phyloP scores from a whole-genome alignment of 2,113 vertebrate species.

The Brevimyrus niger region DNA sequence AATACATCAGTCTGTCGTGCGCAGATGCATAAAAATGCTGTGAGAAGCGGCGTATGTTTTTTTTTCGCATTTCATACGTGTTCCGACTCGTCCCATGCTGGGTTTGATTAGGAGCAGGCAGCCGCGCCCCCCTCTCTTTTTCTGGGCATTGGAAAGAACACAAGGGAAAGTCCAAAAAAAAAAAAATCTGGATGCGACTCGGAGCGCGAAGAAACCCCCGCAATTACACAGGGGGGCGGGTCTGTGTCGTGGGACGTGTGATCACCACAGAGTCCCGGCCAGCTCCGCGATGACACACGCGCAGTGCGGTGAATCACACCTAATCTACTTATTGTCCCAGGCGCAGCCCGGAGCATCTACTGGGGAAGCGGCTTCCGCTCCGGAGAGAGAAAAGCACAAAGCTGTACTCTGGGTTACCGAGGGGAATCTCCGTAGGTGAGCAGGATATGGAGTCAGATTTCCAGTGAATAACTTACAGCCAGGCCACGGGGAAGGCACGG shows the following conservation, averaged over 20 bases:
- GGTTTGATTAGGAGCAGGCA: neutral
- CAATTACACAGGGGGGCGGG: neutral
- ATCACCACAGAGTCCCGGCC: neutral
- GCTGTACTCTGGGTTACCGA: neutral
- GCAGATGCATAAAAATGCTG: neutral
- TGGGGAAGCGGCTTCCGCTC: neutral
- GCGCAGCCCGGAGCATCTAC: neutral
- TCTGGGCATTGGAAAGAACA: neutral
- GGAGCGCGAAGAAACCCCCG: neutral
- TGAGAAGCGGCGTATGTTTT: neutral
- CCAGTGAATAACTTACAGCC: neutral
- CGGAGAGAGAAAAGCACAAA: neutral
- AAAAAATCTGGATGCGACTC: neutral
- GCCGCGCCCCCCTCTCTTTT: neutral
- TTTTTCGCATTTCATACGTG: neutral
- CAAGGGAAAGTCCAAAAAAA: constrained; percentile 1
- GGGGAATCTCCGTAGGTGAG: neutral
- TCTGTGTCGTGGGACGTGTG: neutral
- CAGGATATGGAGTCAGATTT: neutral
- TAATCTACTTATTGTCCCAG: neutral
- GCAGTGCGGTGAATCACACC: constrained; percentile 5
- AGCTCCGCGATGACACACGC: neutral
- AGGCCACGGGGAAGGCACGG: neutral
- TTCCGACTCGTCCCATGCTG: neutral
- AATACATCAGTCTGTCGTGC: neutral